These are phyloP conservation scores for Vesta saturnalis DNA, from an alignment of 2,888 invertebrate species.

Conservation along the genomic window DNA sequence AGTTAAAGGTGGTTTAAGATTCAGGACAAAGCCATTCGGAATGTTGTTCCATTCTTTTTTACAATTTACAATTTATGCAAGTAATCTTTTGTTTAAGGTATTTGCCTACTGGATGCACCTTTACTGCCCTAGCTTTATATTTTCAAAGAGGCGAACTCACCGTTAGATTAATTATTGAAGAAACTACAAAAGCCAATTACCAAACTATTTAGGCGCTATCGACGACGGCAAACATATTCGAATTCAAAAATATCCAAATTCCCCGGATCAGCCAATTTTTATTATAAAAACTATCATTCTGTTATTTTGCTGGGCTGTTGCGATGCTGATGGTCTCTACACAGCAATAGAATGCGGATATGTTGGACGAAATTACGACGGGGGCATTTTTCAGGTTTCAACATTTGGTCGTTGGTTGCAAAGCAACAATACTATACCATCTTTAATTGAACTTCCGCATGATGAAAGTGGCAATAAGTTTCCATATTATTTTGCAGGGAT, in stretches of 20 bases:
- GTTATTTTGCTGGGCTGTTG: slow-evolving; percentile 16
- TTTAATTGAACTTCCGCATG: background rate
- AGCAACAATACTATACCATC: background rate
- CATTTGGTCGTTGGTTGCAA: slow-evolving; percentile 7
- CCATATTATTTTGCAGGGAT: slow-evolving; percentile 16
- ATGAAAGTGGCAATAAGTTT: background rate
- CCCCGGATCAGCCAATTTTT: slow-evolving; percentile 17
- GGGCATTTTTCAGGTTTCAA: slow-evolving; percentile 34
- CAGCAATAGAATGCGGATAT: slow-evolving; percentile 40
- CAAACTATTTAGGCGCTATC: background rate
- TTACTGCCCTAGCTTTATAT: background rate
- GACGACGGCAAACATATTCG: slow-evolving; percentile 29
- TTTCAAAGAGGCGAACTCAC: background rate
- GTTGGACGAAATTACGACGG: slow-evolving; percentile 45
- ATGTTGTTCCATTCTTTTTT: background rate
- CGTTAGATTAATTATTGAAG: background rate
- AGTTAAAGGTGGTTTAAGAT: too few relatives aligned
- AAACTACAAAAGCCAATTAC: slow-evolving; percentile 13
- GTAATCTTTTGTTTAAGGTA: background rate
- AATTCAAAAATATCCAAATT: slow-evolving; percentile 14
- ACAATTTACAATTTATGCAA: background rate
- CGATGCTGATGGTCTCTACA: slow-evolving; percentile 35
- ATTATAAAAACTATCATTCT: slow-evolving; percentile 23
- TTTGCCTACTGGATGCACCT: background rate
- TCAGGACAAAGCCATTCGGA: background rate